These are phyloP conservation scores for Enteromius radiatus DNA, from an alignment of 2,797 vertebrate genomes.

Conservation along the genomic window DNA sequence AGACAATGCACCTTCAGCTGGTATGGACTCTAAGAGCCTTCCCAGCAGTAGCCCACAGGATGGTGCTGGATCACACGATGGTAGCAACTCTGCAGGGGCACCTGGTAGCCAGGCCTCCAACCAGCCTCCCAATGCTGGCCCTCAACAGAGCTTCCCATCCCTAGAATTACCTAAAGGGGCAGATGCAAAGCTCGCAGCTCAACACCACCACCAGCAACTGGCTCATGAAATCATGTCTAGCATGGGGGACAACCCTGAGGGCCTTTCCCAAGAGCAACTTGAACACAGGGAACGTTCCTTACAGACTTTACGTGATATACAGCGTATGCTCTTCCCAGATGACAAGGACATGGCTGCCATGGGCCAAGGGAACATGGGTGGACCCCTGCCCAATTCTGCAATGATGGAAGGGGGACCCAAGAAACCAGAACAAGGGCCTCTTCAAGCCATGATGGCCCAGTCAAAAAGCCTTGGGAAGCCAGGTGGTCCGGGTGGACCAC, in stretches of 20 bases:
- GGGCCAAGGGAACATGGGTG: conserved; percentile 69
- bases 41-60: conserved; percentile 87
- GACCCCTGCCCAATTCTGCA: conserved; percentile 69
- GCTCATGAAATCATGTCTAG: conserved; percentile 87
- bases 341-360: conserved; percentile 82
- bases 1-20: conserved; percentile 83
- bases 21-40: conserved; percentile 90
- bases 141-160: conserved; percentile 75
- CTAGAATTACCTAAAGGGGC: conserved; percentile 64
- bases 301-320: conserved; percentile 92
- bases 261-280: conserved; percentile 93
- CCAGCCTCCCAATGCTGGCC: conserved; percentile 77
- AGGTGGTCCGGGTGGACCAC: conserved; percentile 84
- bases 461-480: conserved; percentile 96
- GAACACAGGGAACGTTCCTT: conserved; percentile 82
- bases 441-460: conserved; percentile 98
- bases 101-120: conserved; percentile 85
- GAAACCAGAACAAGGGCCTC: conserved; percentile 87
- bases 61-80: conserved; percentile 78
- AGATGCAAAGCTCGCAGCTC: conserved; percentile 64
- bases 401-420: conserved; percentile 75
- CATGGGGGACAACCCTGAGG: conserved; percentile 95
- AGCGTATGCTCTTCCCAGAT: conserved; percentile 98
- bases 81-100: conserved; percentile 80
- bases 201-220: conserved; percentile 78